Evolutionary conservation across 2,113 vertebrate genomes (phyloP).

Genomic region (Paraplagusia blochii): DNA sequence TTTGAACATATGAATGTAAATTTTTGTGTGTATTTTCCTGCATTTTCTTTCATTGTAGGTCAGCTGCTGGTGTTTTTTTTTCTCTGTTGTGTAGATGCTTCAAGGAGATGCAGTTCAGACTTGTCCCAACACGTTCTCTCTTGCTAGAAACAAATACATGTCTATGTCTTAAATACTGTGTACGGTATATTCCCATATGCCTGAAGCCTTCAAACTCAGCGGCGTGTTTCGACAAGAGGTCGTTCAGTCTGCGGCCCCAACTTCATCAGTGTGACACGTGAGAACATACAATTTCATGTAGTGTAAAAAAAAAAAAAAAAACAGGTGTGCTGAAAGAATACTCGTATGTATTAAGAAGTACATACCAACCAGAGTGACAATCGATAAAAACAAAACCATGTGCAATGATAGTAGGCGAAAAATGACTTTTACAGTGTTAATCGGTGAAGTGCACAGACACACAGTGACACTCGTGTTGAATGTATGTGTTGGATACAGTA

Average conservation of each 20-base stretch:
- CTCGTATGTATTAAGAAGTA: constrained; percentile 61
- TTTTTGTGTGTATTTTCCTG: neutral
- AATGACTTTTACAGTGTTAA: constrained; percentile 61
- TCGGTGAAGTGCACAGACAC: constrained; percentile 35
- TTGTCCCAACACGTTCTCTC: constrained; percentile 31
- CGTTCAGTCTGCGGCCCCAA: neutral
- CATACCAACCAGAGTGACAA: constrained; percentile 31
- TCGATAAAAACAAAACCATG: constrained; percentile 58
- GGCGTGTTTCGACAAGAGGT: constrained; percentile 53
- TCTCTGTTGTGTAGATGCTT: constrained; percentile 13
- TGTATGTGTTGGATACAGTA: constrained; percentile 59
- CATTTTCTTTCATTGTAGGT: neutral
- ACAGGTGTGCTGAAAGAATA: constrained; percentile 45
- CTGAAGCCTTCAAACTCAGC: constrained; percentile 31
- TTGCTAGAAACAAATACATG: constrained; percentile 24
- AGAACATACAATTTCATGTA: neutral
- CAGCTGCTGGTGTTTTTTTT: neutral
- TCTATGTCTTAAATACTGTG: constrained; percentile 32
- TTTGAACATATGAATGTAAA: neutral
- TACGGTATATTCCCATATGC: constrained; percentile 16
- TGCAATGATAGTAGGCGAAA: constrained; percentile 56
- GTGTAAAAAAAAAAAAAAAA: neutral
- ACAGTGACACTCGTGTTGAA: constrained; percentile 29
- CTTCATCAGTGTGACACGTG: neutral
- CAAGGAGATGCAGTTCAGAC: constrained; percentile 9